Evolutionary conservation across 2,113 vertebrate species (phyloP).

Genomic region (Podilymbus podiceps): DNA sequence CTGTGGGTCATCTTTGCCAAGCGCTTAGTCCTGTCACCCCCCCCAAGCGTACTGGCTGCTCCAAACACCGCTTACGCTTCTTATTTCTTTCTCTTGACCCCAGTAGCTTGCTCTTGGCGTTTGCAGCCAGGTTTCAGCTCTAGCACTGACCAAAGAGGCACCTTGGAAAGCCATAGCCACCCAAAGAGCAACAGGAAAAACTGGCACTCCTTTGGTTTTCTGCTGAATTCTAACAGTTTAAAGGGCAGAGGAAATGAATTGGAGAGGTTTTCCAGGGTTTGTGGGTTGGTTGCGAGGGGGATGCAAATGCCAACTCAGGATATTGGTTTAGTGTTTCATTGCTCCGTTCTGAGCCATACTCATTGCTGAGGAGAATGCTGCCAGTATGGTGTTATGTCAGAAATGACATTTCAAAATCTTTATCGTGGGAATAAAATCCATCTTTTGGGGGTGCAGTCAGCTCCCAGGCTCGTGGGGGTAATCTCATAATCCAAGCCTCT

Average conservation of each 20-base stretch:
- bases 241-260: not conserved
- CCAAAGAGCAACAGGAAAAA: not conserved
- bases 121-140: not conserved
- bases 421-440: not conserved
- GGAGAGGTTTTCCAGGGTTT: not conserved
- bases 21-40: not conserved
- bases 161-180: not conserved
- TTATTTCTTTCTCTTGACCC: not conserved
- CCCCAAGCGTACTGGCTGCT: not conserved
- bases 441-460: not conserved
- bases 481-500: not conserved
- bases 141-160: not conserved
- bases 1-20: not conserved
- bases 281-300: no score
- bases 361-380: not conserved
- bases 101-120: rapidly evolving
- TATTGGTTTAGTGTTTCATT: not conserved
- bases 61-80: no score
- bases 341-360: not conserved
- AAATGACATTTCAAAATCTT: not conserved
- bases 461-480: not conserved
- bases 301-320: not conserved
- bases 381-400: not conserved
- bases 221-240: not conserved
- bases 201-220: not conserved